Base-by-base conservation (phyloP, 2,113 vertebrate species). In the Struthidea cinerea region DNA sequence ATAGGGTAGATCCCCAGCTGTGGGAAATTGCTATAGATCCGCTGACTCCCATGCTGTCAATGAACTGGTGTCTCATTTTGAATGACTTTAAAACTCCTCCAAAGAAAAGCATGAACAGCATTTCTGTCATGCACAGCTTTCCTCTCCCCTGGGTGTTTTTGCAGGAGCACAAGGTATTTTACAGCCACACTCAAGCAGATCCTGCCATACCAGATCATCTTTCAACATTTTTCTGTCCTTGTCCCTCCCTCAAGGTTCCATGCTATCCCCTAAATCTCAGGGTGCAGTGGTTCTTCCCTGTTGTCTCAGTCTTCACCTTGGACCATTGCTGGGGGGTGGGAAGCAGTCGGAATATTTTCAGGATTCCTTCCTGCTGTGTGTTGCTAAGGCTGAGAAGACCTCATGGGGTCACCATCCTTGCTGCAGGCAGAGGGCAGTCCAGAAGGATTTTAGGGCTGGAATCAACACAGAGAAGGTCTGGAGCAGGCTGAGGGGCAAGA, bases 41-140 rank as follows among this genome's bases (percentile, higher is more conserved):
- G 12, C 30, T 59, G 63, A 50, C 30, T 91, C 55, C 42, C 55
- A 1, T 44, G 63, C 61, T 93, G n/a, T 8, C 47, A 60, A 53
- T 65, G 71, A 78, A 16, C 37, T n/a, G 16, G 4, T 75, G 10
- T n/a, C 33, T 92, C 44, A 5, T 89, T 84, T 44, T 69, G 59
- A 87, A 73, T 73, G 78, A 73, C 93, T 95, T 97, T 96, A 69
- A 95, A 64, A 68, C 56, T 86, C 76, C n/a, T 89, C 60, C 69
- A 49, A 46, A 78, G 78, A 78, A 70, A 73, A 91, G 47, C 7
- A 0, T 21, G 55, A 74, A 5, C 47, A 81, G 41, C 73, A 53
- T 75, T 94, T 84, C 64, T 87, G 81, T 50, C 49, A 33, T 67
- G 87, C 46, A 59, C 39, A 64, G 52, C 73, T 84, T 52, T 89